phyloP scores from a whole-genome alignment of 2,113 vertebrate genomes.

The Pandion haliaetus region DNA sequence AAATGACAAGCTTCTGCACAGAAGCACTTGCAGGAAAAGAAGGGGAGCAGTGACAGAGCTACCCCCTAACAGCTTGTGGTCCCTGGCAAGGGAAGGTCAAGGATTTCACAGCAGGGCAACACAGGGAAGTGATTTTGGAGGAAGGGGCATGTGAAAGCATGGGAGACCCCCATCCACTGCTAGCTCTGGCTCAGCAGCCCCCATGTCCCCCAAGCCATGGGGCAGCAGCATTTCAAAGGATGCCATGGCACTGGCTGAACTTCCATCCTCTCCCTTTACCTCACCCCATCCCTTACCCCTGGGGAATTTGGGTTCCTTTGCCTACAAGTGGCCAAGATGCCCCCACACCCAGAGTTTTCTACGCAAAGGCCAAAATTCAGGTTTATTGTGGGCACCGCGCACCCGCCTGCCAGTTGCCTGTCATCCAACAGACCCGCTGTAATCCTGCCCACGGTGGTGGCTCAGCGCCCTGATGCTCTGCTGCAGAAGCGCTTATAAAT shows the following conservation, averaged over 20 bases:
- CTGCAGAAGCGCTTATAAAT: slow-evolving; percentile 72
- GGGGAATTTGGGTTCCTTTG: neutral
- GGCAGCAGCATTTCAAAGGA: neutral
- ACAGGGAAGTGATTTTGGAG: neutral
- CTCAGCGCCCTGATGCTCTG: slow-evolving; percentile 27
- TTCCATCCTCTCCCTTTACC: neutral
- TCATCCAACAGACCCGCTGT: neutral
- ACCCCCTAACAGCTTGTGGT: neutral
- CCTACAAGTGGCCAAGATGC: neutral
- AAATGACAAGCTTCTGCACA: neutral
- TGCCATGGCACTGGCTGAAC: neutral
- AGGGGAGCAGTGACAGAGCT: neutral
- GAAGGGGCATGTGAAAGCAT: neutral
- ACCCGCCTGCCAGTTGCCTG: neutral
- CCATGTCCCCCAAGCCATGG: rapidly evolving
- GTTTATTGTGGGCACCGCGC: neutral
- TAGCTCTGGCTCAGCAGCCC: neutral
- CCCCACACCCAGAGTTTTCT: neutral
- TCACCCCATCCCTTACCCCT: neutral
- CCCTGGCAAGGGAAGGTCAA: neutral
- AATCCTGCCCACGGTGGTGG: neutral
- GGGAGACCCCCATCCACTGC: neutral
- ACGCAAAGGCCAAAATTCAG: slow-evolving; percentile 1
- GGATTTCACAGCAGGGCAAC: neutral
- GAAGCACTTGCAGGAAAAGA: neutral